Base-by-base conservation (phyloP, 2,888 invertebrate genomes). In the Hyalella azteca region DNA sequence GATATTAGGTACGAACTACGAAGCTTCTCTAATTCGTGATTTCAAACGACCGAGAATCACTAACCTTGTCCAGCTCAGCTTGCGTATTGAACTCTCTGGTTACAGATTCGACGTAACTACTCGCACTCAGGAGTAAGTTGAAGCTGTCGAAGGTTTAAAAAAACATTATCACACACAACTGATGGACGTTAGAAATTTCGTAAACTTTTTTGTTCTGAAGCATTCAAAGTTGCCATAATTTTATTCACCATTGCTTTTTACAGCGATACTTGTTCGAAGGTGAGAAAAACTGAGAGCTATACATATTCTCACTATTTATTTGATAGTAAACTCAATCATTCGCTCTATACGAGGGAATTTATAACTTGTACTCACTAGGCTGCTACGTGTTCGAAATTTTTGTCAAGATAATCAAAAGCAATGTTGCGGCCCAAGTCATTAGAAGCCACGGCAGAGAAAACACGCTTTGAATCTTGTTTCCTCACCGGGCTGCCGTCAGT, bases 391-490 rank as follows among this genome's bases (percentile, higher is more conserved):
- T 90, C 88, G 94, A 94, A 95, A 86, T 94, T 92, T 41, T 91
- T 92, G 82, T 93, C 91, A 32, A 96, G 89, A 86, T 92, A 94
- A 86, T 92, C 92, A 87, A 94, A 95, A 0, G 93, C 92, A 32
- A 96, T 90, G n/a, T 93, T 92, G 86, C 94, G 93, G 0, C 95
- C 95, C 77, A 94, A 91, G 0, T 92, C 91, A 78, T 93, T 94
- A 77, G 90, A 91, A 0, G 94, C 91, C 0, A 95, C 93, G 0
- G 94, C 91, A 0, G 91, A 91, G 87, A 95, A 94, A 0, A 95
- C 95, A 13, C 92, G 89, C 4, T 91, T 90, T 0, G 92, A 91
- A 86, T 96, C 95, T 87, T 95, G 95, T 86, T 94, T 94, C 7
- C 95, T 90, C 78, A 96, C 94, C 1, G 93, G 93, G 11, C 92